phyloP scores from a whole-genome alignment of 1,140 invertebrate genomes.

The Forficula auricularia region DNA sequence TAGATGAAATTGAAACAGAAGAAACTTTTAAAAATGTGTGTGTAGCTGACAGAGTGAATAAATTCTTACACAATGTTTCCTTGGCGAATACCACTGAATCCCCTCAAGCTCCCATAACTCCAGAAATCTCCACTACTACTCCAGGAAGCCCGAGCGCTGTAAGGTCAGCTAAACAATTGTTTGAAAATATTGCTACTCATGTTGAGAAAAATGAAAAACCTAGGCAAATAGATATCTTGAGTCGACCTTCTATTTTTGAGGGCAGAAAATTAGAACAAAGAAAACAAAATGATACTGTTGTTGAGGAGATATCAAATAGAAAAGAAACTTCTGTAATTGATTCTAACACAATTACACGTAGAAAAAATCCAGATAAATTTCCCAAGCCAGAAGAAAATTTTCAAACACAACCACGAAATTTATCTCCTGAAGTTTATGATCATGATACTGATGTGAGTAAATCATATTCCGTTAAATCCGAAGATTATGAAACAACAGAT shows the following conservation, averaged over 20 bases:
- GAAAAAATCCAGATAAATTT: too few species aligned
- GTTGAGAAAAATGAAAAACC: neutral
- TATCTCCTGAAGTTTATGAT: too few species aligned
- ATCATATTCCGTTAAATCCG: too few species aligned
- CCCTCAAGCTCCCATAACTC: slow-evolving; percentile 17
- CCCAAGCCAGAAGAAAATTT: too few species aligned
- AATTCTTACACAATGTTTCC: slow-evolving; percentile 34
- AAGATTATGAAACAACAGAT: too few species aligned
- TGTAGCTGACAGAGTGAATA: slow-evolving; percentile 34
- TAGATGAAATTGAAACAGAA: slow-evolving; percentile 22
- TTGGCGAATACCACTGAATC: slow-evolving; percentile 27
- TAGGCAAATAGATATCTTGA: slow-evolving; percentile 28
- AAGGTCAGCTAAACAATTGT: slow-evolving; percentile 41
- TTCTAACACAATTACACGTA: neutral
- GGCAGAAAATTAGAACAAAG: slow-evolving; percentile 7
- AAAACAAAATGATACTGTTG: neutral
- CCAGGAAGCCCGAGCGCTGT: slow-evolving; percentile 37
- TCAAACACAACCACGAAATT: too few species aligned
- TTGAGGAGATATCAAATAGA: neutral
- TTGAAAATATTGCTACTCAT: slow-evolving; percentile 38
- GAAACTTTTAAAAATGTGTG: slow-evolving; percentile 20
- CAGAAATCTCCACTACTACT: slow-evolving; percentile 18
- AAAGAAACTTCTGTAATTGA: too few species aligned
- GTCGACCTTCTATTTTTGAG: slow-evolving; percentile 28
- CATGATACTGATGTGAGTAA: too few species aligned